Evolutionary conservation across 1,140 invertebrate species (phyloP), one percentile per base, ranked within the genome.

Genomic region (Homalodisca vitripennis): DNA sequence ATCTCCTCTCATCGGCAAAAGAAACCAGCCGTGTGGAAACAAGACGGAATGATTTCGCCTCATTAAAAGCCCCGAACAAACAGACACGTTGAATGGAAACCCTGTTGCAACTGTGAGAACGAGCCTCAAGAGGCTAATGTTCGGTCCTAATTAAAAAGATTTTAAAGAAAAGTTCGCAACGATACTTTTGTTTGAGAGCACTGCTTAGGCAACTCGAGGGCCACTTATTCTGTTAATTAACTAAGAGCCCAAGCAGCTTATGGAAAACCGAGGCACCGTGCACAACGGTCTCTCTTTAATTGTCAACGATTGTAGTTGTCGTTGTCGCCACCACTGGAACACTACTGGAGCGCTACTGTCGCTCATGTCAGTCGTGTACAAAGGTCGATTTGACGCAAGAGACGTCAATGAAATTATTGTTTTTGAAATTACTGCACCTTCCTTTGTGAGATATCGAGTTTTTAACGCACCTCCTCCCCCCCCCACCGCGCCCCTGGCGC

Each of bases 221-320:
- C 48, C 48, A 53, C 48, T 53, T 53, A 24, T 6, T n/a, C 3
- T 24, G 48, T 53, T 53, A 53, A 53, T 53, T 53, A 53, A 53
- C 48, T 53, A 3, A 41, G 48, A 14, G 48, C 34, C 34, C 6
- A 41, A 10, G 34, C 17, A 10, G 6, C 34, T 41, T 41, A 17
- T n/a, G n/a, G n/a, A n/a, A n/a, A n/a, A n/a, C 34, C 34, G 34
- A 6, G 34, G 6, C 6, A 41, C 34, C 34, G 34, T 17, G 17
- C 34, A 41, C n/a, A 41, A 17, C 34, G 34, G 6, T 17, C 34
- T 41, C 34, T 41, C 6, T 41, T 41, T 41, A 41, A 6, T 10
- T 10, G 34, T 10, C 17, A 41, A 41, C 17, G 34, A 41, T 41
- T 41, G 34, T 41, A 41, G 34, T 41, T 41, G 6, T 17, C 6